phyloP scores from a whole-genome alignment of 2,888 invertebrate genomes.

The Campoletis raptor region DNA sequence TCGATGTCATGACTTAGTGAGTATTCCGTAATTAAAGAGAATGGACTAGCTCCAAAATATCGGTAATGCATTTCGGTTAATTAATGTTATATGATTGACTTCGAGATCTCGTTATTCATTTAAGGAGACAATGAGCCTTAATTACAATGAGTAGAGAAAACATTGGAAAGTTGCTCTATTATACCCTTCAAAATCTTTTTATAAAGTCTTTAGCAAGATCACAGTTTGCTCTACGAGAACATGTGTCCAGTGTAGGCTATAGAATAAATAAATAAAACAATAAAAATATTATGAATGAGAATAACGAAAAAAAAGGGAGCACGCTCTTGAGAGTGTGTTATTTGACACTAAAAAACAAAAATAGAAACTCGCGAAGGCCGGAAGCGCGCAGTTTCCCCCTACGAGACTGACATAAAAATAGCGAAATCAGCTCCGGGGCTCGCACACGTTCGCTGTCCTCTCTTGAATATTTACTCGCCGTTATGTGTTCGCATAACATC shows the following conservation, averaged over 20 bases:
- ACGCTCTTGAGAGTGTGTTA: slow-evolving; percentile 28
- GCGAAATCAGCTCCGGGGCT: slow-evolving; percentile 68
- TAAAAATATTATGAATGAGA: slow-evolving; percentile 33
- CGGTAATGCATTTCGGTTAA: background rate
- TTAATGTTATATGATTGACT: background rate
- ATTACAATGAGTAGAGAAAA: background rate
- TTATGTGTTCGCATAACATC: slow-evolving; percentile 64
- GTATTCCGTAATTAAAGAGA: background rate
- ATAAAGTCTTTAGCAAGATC: background rate
- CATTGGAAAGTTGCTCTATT: background rate
- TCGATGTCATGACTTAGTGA: background rate
- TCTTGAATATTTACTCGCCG: slow-evolving; percentile 22
- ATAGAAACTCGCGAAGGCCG: slow-evolving; percentile 75
- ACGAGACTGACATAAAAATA: slow-evolving; percentile 78
- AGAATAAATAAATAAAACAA: background rate
- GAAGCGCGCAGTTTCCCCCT: slow-evolving; percentile 77
- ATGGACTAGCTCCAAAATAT: background rate
- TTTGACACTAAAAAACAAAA: slow-evolving; percentile 69
- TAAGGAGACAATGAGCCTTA: background rate
- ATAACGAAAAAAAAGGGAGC: slow-evolving; percentile 39
- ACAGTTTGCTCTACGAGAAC: background rate
- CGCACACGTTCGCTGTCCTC: slow-evolving; percentile 71
- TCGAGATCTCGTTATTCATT: background rate
- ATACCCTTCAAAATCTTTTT: background rate
- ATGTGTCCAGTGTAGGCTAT: background rate